Conservation (phyloP, 2,797 vertebrate species). For the Gadopsis bispinosus region DNA sequence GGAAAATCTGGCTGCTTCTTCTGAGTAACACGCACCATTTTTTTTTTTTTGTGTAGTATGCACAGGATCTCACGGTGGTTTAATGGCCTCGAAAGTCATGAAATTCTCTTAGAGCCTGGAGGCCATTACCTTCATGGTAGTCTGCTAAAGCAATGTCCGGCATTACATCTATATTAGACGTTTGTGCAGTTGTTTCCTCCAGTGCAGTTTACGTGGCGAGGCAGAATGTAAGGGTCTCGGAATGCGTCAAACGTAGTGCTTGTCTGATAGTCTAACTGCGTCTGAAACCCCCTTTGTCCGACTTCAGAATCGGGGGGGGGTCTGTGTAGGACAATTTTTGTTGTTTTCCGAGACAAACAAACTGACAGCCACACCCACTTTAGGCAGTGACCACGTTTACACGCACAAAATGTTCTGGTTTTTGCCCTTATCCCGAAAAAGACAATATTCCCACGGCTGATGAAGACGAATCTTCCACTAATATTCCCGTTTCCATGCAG, state of each 20-base stretch:
- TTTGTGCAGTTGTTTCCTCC: not conserved
- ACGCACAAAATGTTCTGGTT: too few relatives aligned
- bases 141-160: not conserved
- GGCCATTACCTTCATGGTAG: not conserved
- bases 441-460: too few relatives aligned
- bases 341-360: not conserved
- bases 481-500: too few relatives aligned
- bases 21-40: slow-evolving; percentile 20
- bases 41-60: not conserved
- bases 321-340: not conserved
- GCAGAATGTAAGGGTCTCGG: not conserved
- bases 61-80: not conserved
- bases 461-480: too few relatives aligned
- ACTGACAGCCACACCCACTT: not conserved
- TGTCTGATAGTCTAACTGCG: not conserved
- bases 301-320: not conserved
- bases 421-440: too few relatives aligned
- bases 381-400: too few relatives aligned
- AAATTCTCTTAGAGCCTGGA: not conserved
- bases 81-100: not conserved
- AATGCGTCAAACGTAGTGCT: not conserved
- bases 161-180: not conserved
- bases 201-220: slow-evolving; percentile 1
- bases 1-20: slow-evolving; percentile 27
- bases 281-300: not conserved